Conservation (phyloP, 1,140 invertebrate genomes). For the Pissodes strobi region DNA sequence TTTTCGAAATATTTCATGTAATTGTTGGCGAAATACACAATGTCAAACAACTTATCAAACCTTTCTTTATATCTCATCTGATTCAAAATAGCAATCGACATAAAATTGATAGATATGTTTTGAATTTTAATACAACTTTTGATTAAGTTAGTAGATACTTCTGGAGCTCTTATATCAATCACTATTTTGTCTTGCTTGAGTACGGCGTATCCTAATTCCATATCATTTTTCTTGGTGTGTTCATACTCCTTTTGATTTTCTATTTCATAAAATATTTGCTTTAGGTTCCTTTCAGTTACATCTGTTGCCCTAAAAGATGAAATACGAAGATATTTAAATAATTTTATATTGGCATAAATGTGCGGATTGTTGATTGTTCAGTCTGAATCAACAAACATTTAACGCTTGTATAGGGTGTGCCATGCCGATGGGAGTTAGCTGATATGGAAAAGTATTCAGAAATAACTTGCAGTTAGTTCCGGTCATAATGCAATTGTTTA, state of each 20-base stretch:
- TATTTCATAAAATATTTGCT: constrained; percentile 68
- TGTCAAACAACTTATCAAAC: constrained; percentile 46
- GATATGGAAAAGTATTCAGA: too few species aligned
- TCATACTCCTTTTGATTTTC: constrained; percentile 59
- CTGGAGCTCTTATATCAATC: constrained; percentile 39
- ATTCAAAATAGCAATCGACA: constrained; percentile 41
- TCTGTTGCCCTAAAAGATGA: constrained; percentile 71
- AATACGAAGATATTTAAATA: too few species aligned
- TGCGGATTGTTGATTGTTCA: too few species aligned
- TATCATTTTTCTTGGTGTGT: constrained; percentile 43
- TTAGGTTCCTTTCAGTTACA: constrained; percentile 67
- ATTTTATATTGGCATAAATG: too few species aligned
- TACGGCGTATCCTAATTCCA: constrained; percentile 41
- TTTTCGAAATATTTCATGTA: constrained; percentile 44
- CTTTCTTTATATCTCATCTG: constrained; percentile 42
- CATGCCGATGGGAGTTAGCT: too few species aligned
- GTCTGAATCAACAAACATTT: too few species aligned
- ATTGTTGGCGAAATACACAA: constrained; percentile 48
- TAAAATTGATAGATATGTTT: constrained; percentile 43
- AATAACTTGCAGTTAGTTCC: too few species aligned
- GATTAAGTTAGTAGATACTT: constrained; percentile 11
- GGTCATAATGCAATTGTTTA: too few species aligned
- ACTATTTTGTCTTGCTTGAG: constrained; percentile 44
- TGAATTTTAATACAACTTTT: constrained; percentile 43
- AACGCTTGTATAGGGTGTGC: too few species aligned